Evolutionary conservation across 1,140 invertebrate species (phyloP), one percentile per base, ranked within the genome.

Genomic region (Steinernema khuongi): DNA sequence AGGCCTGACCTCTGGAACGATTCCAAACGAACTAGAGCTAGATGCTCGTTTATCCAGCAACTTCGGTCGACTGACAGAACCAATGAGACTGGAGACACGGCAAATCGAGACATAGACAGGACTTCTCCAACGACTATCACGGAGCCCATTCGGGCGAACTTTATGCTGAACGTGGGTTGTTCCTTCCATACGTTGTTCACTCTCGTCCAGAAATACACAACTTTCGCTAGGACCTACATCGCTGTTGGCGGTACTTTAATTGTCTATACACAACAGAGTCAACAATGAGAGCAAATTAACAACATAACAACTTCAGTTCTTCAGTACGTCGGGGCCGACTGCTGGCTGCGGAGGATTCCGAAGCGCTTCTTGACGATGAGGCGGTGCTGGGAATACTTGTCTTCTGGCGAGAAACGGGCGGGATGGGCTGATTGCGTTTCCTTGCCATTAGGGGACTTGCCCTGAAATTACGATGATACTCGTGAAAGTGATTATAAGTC

Each of bases 361-460:
- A 94, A 96, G 85, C 94, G 88, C 84, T 92, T 92, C 86, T 97
- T 97, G 36, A 95, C 90, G 0, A 89, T 93, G 68, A 97, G 91
- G 75, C 94, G 89, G 82, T 96, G 91, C 79, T 91, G 89, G 0
- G 94, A 97, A 85, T 92, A 95, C 86, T 94, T 93, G 83, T 97
- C 94, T 87, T 96, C 93, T 0, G 94, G 94, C 18, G 94, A 95
- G 86, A 97, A 97, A 74, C 93, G 90, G 74, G 94, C 94, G 85
- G 93, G 93, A 89, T 96, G 94, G 33, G 94, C 93, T 18, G 93
- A 94, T 33, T 91, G 79, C 2, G 94, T 94, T 1, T 92, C 91
- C 60, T 90, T 90, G 70, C 91, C 92, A 79, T 87, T 81, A 18
- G 91, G 91, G 86, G 91, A 91, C 28, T 90, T 86, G 85, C 91